Conservation (phyloP, 1,140 invertebrate species). For the Charaxes varanes region DNA sequence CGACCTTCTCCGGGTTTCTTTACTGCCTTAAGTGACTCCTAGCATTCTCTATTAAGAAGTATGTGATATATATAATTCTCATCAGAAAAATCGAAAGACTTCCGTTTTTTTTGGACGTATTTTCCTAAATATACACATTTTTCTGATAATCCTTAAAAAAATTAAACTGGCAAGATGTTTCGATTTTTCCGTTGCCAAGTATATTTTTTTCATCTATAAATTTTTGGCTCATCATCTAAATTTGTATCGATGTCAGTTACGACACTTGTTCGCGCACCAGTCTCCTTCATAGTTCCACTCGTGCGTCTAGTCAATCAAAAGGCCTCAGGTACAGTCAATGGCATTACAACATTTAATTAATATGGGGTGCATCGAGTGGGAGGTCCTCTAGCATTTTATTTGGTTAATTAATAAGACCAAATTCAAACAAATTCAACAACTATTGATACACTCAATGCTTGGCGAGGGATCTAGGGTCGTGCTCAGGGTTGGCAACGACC, state of each 20-base stretch:
- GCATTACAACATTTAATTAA: slow-evolving; percentile 12
- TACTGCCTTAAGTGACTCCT: no score
- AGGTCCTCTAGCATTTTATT: slow-evolving; percentile 42
- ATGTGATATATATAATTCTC: no score
- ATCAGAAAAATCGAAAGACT: no score
- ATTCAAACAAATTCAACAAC: slow-evolving; percentile 66
- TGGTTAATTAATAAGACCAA: slow-evolving; percentile 70
- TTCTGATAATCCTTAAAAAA: no score
- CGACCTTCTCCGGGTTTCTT: no score
- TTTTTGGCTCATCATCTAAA: background rate
- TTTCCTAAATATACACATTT: no score
- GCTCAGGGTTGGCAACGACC: slow-evolving; percentile 43
- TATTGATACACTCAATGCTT: slow-evolving; percentile 62
- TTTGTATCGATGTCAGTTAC: background rate
- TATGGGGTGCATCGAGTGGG: slow-evolving; percentile 14
- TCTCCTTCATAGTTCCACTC: no score
- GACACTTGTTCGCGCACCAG: no score
- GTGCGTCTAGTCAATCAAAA: slow-evolving; percentile 15
- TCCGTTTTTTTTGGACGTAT: no score
- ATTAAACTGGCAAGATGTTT: no score
- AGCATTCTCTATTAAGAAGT: no score
- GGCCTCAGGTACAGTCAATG: slow-evolving; percentile 10
- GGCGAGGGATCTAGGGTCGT: slow-evolving; percentile 18
- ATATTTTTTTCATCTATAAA: background rate
- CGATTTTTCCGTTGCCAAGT: no score